Conservation (phyloP, 2,888 invertebrate genomes). For the Spodoptera exigua region DNA sequence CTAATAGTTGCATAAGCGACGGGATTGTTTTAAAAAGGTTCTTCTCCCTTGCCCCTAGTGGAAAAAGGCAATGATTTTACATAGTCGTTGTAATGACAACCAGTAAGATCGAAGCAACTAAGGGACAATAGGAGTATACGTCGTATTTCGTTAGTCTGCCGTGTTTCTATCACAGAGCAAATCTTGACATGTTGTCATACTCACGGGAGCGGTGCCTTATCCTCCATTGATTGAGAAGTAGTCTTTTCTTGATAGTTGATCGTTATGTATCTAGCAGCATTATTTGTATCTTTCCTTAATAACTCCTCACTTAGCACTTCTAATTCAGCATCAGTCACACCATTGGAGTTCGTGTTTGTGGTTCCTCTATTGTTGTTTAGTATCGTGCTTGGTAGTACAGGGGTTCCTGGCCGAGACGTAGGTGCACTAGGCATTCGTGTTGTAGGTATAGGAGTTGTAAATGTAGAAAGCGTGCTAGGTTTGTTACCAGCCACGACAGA, state of each 20-base stretch:
- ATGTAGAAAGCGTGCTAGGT: slow-evolving; percentile 49
- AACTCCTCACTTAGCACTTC: slow-evolving; percentile 92
- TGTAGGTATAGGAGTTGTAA: slow-evolving; percentile 62
- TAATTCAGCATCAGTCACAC: slow-evolving; percentile 90
- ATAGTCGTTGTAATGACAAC: too few species aligned
- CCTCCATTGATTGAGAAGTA: slow-evolving; percentile 91
- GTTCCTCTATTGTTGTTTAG: slow-evolving; percentile 76
- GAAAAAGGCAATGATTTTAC: too few species aligned
- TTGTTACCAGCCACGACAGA: slow-evolving; percentile 73
- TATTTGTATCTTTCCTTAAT: slow-evolving; percentile 92
- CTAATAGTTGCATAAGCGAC: too few species aligned
- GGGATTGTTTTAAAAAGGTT: too few species aligned
- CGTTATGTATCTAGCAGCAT: slow-evolving; percentile 91
- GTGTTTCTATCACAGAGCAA: too few species aligned
- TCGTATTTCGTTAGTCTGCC: too few species aligned
- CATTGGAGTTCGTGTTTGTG: slow-evolving; percentile 59
- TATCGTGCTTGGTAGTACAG: slow-evolving; percentile 82
- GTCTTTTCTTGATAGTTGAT: slow-evolving; percentile 94
- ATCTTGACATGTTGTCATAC: too few species aligned
- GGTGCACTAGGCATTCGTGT: slow-evolving; percentile 56
- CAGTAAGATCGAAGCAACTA: too few species aligned
- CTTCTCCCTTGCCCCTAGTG: too few species aligned
- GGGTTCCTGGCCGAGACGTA: slow-evolving; percentile 61
- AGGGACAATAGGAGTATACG: too few species aligned
- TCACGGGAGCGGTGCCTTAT: slow-evolving; percentile 94